phyloP scores from a whole-genome alignment of 2,888 invertebrate species.

The Poecilobothrus nobilitatus region DNA sequence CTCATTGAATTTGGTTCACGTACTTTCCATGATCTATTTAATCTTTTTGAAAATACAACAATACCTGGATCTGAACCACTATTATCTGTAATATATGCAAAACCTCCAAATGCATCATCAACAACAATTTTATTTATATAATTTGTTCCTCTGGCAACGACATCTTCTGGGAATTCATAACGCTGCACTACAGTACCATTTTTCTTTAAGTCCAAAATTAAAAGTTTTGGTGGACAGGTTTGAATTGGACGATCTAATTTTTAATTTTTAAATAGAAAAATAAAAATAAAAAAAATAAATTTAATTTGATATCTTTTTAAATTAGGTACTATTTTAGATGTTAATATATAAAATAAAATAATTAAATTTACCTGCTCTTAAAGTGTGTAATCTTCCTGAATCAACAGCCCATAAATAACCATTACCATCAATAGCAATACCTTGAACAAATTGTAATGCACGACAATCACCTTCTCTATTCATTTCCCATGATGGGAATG shows the following conservation, averaged over 20 bases:
- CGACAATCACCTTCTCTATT: conserved; percentile 58
- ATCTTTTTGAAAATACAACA: conserved; percentile 58
- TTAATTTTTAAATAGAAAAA: not conserved
- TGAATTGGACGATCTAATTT: conserved; percentile 37
- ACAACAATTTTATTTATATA: conserved; percentile 66
- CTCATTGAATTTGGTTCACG: conserved; percentile 57
- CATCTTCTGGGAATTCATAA: conserved; percentile 54
- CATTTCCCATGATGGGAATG: conserved; percentile 65
- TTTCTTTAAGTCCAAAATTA: conserved; percentile 57
- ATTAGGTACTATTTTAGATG: not conserved
- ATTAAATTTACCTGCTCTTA: conserved; percentile 40
- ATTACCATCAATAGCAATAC: conserved; percentile 61
- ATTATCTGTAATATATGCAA: conserved; percentile 66
- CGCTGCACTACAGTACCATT: conserved; percentile 50
- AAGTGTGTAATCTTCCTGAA: conserved; percentile 56
- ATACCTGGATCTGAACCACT: conserved; percentile 60
- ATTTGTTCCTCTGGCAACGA: conserved; percentile 51
- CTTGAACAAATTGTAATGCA: conserved; percentile 65
- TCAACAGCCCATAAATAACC: conserved; percentile 64
- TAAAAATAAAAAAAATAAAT: not conserved
- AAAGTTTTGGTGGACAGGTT: conserved; percentile 59
- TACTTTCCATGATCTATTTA: conserved; percentile 62
- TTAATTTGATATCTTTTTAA: not conserved
- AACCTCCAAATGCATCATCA: conserved; percentile 57
- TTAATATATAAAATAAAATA: not conserved